Base-by-base conservation (phyloP, 2,888 invertebrate genomes). In the Dicyrtoma fusca region DNA sequence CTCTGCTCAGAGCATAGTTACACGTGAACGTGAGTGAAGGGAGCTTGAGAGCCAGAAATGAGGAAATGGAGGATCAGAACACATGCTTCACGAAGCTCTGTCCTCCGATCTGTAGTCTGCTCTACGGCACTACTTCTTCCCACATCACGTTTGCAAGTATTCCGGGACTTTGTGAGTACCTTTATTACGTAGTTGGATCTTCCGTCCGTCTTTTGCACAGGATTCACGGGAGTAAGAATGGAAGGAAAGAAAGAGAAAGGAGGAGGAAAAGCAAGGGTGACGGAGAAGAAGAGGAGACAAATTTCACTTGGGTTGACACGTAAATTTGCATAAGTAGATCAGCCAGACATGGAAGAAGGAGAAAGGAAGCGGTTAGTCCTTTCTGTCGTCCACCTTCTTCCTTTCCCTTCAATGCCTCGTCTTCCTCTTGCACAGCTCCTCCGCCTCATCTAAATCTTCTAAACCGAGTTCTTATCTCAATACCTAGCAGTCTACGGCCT, bases 291-390 rank as follows among this genome's bases (percentile, higher is more conserved):
- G 61, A 42, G 66, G 17, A 66, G 53, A 53, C 66, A 66, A 66
- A 66, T 66, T 66, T 66, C 49, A 66, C 66, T 66, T 53, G 66
- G 53, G 66, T 51, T 66, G 66, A 66, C 66, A 66, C 66, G 19
- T 66, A 66, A 66, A 66, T 66, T 66, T 66, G 42, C 66, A 66
- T 66, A 66, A 66, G 66, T 66, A 66, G 66, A 66, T 66, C 66
- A 66, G 42, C 51, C 14, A 14, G 49, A 34, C 64, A 26, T 49
- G 64, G 25, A 25, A 53, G 65, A 49, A 2, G 19, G 11, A 53
- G 42, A 21, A 21, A 21, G 21, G n/a, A 63, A 44, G 44, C 34
- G 53, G 66, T 66, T 64, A 66, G 42, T 42, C 34, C 53, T 66
- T n/a, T 23, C 45, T 8, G 2, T 19, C 55, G 34, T 34, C 34